phyloP scores from a whole-genome alignment of 2,797 vertebrate species.

The Chaunax sp. region DNA sequence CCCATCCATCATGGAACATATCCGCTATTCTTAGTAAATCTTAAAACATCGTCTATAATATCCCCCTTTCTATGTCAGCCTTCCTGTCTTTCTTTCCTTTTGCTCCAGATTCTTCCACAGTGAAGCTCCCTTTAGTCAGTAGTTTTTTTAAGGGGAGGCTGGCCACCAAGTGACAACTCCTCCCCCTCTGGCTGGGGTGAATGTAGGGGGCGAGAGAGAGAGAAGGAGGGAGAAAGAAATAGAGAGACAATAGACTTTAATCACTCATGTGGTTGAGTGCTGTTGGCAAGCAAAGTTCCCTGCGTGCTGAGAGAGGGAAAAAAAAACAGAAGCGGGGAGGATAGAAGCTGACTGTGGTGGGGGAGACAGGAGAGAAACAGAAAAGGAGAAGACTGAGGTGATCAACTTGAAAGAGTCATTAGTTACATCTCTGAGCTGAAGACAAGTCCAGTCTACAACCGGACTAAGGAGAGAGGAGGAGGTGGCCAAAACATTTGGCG shows the following conservation, averaged over 20 bases:
- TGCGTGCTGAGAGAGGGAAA: constrained; percentile 17
- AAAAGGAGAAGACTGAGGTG: constrained; percentile 36
- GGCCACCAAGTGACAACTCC: constrained; percentile 55
- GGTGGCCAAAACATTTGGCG: constrained; percentile 15
- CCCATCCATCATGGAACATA: constrained; percentile 38
- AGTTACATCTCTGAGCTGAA: constrained; percentile 38
- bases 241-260: constrained; percentile 82
- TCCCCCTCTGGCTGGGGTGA: constrained; percentile 54
- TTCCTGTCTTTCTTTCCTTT: constrained; percentile 59
- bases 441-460: constrained; percentile 6
- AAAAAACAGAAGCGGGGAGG: constrained; percentile 25
- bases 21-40: constrained; percentile 43
- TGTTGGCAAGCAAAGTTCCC: constrained; percentile 59
- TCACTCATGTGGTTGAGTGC: constrained; percentile 78
- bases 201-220: constrained; percentile 47
- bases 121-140: constrained; percentile 47
- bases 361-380: constrained; percentile 23
- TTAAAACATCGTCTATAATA: constrained; percentile 50
- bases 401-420: constrained; percentile 37
- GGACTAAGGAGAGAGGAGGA: constrained; percentile 30
- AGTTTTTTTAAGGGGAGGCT: constrained; percentile 24
- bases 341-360: constrained; percentile 22
- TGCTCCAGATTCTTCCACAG: constrained; percentile 51
- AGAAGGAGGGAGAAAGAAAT: constrained; percentile 34
- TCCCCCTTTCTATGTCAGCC: constrained; percentile 50